Base-by-base conservation (phyloP, 2,797 vertebrate species). In the Coccyzus lansbergi region DNA sequence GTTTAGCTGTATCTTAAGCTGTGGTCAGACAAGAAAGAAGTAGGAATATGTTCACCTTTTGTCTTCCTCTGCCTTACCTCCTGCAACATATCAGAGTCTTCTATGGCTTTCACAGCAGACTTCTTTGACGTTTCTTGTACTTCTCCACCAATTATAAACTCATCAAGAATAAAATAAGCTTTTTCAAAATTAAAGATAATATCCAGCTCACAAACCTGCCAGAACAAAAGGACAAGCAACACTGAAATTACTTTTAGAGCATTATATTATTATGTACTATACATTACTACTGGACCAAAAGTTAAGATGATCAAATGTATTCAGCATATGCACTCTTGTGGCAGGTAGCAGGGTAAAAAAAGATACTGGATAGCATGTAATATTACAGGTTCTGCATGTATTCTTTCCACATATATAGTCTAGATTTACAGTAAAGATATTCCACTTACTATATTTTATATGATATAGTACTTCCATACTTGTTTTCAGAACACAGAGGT, bases 131-230 rank as follows among this genome's bases (percentile, higher is more conserved):
- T 99, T 96, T 99, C 99, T 92, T 98, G 97, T 92, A 99, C 87
- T 95, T 99, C 99, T 95, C 99, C 99, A 63, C 98, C 98, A 92
- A 99, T 98, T 83, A 99, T 98, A 97, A 99, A 99, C 79, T 99
- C 99, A 44, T 99, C 99, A 90, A 99, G 98, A 95, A 99, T 99
- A 97, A 99, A 99, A 98, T 99, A 99, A 59, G 99, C 99, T 97
- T 99, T 99, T 97, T 99, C 99, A 97, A 99, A 99, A 97, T 99
- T 99, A 96, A 99, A 99, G 97, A 99, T 99, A 86, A 99, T 99
- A 96, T 99, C 99, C 97, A 99, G 86, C 96, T 99, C 99, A 22
- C 99, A 99, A 62, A 99, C 99, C 99, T 99, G 95, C 77, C 86
- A 78, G 60, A 95, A 83, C 56, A 95, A 90, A 93, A 94, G 21